phyloP scores from a whole-genome alignment of 2,113 vertebrate species.

The Hystrix cristata region DNA sequence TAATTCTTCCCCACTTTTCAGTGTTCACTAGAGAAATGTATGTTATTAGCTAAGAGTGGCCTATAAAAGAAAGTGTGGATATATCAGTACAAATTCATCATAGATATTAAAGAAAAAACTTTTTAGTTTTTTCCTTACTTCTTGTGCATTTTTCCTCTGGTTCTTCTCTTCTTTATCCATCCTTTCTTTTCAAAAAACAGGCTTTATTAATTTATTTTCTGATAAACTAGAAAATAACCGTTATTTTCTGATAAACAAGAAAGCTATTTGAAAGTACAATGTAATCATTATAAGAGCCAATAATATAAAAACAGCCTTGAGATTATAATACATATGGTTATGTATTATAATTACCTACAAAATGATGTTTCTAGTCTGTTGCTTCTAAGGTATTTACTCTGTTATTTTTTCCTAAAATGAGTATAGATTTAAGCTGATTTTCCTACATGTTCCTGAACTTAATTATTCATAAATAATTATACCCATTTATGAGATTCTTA shows the following conservation, averaged over 20 bases:
- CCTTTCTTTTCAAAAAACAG: slow-evolving; percentile 33
- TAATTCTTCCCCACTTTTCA: slow-evolving; percentile 52
- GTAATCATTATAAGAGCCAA: slow-evolving; percentile 1
- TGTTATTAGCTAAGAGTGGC: neutral
- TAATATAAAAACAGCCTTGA: slow-evolving; percentile 48
- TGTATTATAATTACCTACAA: slow-evolving; percentile 52
- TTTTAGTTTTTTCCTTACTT: neutral
- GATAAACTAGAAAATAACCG: neutral
- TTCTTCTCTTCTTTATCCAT: neutral
- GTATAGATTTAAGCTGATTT: neutral
- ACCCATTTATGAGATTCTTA: slow-evolving; percentile 39
- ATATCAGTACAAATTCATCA: slow-evolving; percentile 37
- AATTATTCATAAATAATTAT: slow-evolving; percentile 60
- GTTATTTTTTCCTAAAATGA: slow-evolving; percentile 18
- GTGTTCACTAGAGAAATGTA: slow-evolving; percentile 49
- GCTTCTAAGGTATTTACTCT: neutral
- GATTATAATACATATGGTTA: neutral
- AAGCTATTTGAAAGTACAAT: slow-evolving; percentile 58
- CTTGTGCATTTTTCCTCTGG: neutral
- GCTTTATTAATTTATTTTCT: slow-evolving; percentile 54
- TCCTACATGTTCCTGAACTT: neutral
- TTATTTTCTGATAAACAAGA: slow-evolving; percentile 58
- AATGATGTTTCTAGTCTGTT: neutral
- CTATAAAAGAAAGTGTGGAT: neutral
- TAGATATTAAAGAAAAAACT: slow-evolving; percentile 11